These are phyloP conservation scores for Xiphophorus birchmanni DNA, from an alignment of 2,797 vertebrate species.

Conservation along the genomic window DNA sequence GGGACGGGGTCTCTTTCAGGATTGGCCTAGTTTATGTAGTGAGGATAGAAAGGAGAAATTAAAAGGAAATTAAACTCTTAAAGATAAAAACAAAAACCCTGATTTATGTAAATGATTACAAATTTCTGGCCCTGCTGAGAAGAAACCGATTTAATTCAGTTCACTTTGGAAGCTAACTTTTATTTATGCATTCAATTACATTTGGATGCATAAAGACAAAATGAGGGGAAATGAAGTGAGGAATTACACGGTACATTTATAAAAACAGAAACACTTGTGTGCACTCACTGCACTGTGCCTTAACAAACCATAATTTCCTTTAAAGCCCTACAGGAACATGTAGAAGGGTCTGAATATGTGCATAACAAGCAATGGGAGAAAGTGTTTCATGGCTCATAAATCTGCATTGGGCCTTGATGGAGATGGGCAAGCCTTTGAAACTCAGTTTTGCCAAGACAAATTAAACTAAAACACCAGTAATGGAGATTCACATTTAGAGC, in stretches of 20 bases:
- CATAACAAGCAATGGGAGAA: conserved; percentile 68
- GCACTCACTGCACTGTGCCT: conserved; percentile 43
- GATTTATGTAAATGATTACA: conserved; percentile 7
- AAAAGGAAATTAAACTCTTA: conserved; percentile 8
- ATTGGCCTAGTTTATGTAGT: conserved; percentile 67
- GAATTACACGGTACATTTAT: conserved; percentile 33
- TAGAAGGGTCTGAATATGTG: conserved; percentile 66
- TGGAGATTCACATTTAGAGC: neutral
- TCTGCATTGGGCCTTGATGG: conserved; percentile 38
- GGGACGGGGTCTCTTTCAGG: conserved; percentile 57
- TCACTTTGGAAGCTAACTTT: conserved; percentile 24
- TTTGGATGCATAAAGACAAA: conserved; percentile 40
- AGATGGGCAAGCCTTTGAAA: conserved; percentile 42
- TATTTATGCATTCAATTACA: conserved; percentile 39
- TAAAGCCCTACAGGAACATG: conserved; percentile 55
- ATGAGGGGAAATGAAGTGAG: conserved; percentile 36
- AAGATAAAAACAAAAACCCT: conserved; percentile 1
- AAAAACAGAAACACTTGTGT: conserved; percentile 42
- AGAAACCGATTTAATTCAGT: conserved; percentile 15
- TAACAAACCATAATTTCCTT: conserved; percentile 54
- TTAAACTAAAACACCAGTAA: conserved; percentile 19
- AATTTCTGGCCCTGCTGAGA: conserved; percentile 10
- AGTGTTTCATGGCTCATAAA: conserved; percentile 71
- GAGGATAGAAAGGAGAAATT: conserved; percentile 26
- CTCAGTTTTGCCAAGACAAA: conserved; percentile 51